These are phyloP conservation scores for Drosophila nigromelanica DNA, from an alignment of 1,140 invertebrate genomes.

Conservation along the genomic window DNA sequence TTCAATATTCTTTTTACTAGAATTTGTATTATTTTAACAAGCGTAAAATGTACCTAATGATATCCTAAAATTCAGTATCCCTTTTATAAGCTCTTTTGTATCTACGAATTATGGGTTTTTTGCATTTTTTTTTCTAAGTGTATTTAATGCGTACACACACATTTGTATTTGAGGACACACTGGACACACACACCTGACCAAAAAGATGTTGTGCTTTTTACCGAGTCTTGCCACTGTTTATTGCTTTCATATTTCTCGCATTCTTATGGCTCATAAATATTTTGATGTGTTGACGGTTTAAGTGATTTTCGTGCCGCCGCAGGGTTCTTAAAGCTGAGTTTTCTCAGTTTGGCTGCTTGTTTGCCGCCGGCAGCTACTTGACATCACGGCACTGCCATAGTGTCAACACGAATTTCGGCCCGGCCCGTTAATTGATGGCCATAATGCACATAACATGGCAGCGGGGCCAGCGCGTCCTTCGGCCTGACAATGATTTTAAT, in stretches of 20 bases:
- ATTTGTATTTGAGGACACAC: neutral
- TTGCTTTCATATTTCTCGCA: slow-evolving; percentile 77
- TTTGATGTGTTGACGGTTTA: slow-evolving; percentile 68
- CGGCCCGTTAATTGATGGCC: slow-evolving; percentile 69
- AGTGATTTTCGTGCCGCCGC: slow-evolving; percentile 40
- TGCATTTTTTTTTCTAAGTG: neutral
- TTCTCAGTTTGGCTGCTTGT: neutral
- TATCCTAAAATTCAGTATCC: too few relatives aligned
- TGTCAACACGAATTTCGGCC: slow-evolving; percentile 73
- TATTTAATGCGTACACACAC: neutral
- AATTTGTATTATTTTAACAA: too few relatives aligned
- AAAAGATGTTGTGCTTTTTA: neutral
- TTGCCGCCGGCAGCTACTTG: slow-evolving; percentile 58
- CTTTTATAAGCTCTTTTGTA: neutral
- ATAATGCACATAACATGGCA: slow-evolving; percentile 62
- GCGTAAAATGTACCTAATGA: too few relatives aligned
- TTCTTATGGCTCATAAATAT: slow-evolving; percentile 77
- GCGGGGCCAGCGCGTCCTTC: slow-evolving; percentile 8
- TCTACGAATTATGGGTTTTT: neutral
- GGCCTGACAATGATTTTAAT: slow-evolving; percentile 79
- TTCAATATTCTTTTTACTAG: too few relatives aligned
- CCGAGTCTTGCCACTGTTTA: slow-evolving; percentile 45
- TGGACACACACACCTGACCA: slow-evolving; percentile 40
- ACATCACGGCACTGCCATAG: slow-evolving; percentile 54
- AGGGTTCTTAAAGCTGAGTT: slow-evolving; percentile 20